These are phyloP conservation scores for Sebastes vulpes DNA, from an alignment of 2,797 vertebrate genomes.

Conservation along the genomic window DNA sequence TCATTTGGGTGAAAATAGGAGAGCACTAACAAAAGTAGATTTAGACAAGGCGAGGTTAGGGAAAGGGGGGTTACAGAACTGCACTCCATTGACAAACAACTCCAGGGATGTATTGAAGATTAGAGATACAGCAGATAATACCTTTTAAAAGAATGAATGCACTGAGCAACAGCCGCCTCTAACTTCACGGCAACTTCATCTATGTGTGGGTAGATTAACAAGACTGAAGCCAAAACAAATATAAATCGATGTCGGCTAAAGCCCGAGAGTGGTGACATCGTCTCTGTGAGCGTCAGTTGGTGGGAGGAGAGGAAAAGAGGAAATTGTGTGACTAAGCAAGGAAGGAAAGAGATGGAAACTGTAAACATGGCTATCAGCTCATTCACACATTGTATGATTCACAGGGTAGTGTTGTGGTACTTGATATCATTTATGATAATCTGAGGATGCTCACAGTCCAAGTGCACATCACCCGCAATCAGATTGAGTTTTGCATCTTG, in stretches of 20 bases:
- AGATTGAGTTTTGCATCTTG: not conserved
- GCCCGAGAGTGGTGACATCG: slow-evolving; percentile 2
- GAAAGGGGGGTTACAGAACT: not conserved
- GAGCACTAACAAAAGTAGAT: not conserved
- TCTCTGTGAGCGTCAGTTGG: slow-evolving; percentile 24
- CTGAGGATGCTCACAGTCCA: not conserved
- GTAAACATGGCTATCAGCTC: slow-evolving; percentile 25
- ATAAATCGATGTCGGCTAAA: slow-evolving; percentile 25
- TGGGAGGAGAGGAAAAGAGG: slow-evolving; percentile 40
- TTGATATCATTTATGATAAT: slow-evolving; percentile 19
- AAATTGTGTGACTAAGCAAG: slow-evolving; percentile 45
- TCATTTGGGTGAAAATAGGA: slow-evolving; percentile 1
- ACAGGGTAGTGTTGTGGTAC: not conserved
- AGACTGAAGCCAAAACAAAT: slow-evolving; percentile 41
- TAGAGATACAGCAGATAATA: not conserved
- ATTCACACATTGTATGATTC: slow-evolving; percentile 41
- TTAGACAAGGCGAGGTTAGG: not conserved
- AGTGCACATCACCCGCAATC: not conserved
- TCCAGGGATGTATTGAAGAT: not conserved
- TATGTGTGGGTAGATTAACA: slow-evolving; percentile 27
- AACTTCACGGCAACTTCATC: slow-evolving; percentile 7
- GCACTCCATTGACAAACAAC: not conserved
- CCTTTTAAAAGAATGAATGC: not conserved
- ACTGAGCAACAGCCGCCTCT: not conserved
- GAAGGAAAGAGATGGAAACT: slow-evolving; percentile 17